phyloP scores from a whole-genome alignment of 2,113 vertebrate genomes.

The Odocoileus hemionus region DNA sequence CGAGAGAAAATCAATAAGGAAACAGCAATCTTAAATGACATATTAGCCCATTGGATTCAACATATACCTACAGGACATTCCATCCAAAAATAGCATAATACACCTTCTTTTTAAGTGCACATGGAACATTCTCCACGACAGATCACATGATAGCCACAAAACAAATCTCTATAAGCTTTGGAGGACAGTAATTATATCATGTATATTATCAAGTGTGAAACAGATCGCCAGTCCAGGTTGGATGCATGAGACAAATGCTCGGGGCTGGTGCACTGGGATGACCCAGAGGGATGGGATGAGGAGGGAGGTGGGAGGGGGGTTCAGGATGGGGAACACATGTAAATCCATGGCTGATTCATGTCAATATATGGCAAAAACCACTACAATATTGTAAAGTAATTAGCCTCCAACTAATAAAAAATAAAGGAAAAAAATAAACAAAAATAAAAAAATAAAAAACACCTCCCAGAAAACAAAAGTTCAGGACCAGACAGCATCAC shows the following conservation, averaged over 20 bases:
- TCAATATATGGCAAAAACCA: no score
- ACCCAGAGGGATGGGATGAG: no score
- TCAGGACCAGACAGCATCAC: not conserved
- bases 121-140: not conserved
- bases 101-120: not conserved
- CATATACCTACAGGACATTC: not conserved
- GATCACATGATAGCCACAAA: not conserved
- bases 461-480: not conserved
- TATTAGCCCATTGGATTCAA: not conserved
- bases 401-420: no score
- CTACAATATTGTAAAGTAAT: no score
- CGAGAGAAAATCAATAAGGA: not conserved
- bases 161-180: not conserved
- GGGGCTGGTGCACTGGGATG: no score
- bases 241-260: no score
- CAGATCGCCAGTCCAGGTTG: no score
- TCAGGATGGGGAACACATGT: no score
- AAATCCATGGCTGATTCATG: no score
- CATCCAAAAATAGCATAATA: not conserved
- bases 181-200: not conserved
- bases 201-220: no score
- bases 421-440: no score
- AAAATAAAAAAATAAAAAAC: not conserved
- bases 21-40: not conserved
- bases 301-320: no score